These are phyloP conservation scores for Pantherophis vulpinus DNA, from an alignment of 2,797 vertebrate genomes.

Conservation along the genomic window DNA sequence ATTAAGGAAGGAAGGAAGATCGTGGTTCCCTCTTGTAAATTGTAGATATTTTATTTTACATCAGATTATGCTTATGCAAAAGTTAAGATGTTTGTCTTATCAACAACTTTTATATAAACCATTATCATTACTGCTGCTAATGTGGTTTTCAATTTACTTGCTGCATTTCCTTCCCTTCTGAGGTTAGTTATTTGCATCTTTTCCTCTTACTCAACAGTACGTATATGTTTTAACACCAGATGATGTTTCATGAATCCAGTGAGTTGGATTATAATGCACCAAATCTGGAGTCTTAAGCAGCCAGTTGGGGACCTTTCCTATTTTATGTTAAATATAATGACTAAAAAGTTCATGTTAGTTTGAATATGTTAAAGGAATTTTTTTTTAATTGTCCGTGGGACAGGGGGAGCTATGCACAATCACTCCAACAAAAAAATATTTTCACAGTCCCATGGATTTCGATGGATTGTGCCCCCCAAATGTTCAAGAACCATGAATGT, in stretches of 20 bases:
- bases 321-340: neutral
- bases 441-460: neutral
- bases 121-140: neutral
- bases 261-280: neutral
- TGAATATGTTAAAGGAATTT: neutral
- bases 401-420: neutral
- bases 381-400: neutral
- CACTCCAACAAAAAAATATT: neutral
- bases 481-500: neutral
- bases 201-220: neutral
- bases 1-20: neutral
- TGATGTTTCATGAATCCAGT: neutral
- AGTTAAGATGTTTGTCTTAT: neutral
- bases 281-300: neutral
- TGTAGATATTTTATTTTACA: neutral
- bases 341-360: neutral
- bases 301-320: neutral
- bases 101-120: neutral
- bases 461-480: neutral
- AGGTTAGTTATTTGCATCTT: neutral
- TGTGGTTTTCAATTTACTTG: neutral
- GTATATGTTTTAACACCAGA: neutral
- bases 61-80: neutral
- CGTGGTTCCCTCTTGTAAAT: neutral
- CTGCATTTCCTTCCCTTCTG: neutral